Evolutionary conservation across 2,888 invertebrate species (phyloP).

Genomic region (Philhelius pedissequus): DNA sequence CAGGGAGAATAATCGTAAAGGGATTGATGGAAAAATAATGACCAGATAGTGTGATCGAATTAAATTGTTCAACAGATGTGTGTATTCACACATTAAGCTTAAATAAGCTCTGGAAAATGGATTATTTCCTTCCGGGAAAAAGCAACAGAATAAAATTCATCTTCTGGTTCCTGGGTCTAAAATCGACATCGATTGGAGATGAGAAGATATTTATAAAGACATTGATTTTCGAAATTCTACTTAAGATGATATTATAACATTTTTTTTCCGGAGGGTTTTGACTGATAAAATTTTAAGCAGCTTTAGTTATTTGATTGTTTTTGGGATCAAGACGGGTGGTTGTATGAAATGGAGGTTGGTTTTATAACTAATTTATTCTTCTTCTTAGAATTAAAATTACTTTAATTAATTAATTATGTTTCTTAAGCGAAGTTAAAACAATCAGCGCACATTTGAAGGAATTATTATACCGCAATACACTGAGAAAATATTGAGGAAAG

Average conservation of each 20-base stretch:
- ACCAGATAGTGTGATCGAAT: constrained; percentile 35
- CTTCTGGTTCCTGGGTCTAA: not conserved
- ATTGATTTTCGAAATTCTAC: constrained; percentile 1
- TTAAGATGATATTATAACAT: not conserved
- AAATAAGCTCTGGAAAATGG: constrained; percentile 14
- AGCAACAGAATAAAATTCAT: not conserved
- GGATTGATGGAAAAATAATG: constrained; percentile 46
- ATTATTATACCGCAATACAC: no score
- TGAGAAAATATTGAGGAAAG: no score
- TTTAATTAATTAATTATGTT: no score
- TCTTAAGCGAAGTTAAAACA: no score
- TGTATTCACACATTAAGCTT: constrained; percentile 36
- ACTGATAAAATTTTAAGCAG: not conserved
- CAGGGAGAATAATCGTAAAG: not conserved
- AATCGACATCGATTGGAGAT: not conserved
- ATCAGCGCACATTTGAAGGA: no score
- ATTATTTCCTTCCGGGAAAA: not conserved
- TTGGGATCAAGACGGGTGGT: no score
- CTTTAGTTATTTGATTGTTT: not conserved
- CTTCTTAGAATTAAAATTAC: no score
- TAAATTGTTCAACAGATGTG: constrained; percentile 38
- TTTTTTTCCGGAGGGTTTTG: not conserved
- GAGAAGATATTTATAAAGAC: constrained; percentile 23
- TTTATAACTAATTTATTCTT: no score
- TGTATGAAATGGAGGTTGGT: no score